A percentile compares a stretch with the other conserved stretches of the same genome.
These are phyloP conservation scores for Gibbula magus DNA, from an alignment of 2,888 invertebrate species.

Conservation along the genomic window DNA sequence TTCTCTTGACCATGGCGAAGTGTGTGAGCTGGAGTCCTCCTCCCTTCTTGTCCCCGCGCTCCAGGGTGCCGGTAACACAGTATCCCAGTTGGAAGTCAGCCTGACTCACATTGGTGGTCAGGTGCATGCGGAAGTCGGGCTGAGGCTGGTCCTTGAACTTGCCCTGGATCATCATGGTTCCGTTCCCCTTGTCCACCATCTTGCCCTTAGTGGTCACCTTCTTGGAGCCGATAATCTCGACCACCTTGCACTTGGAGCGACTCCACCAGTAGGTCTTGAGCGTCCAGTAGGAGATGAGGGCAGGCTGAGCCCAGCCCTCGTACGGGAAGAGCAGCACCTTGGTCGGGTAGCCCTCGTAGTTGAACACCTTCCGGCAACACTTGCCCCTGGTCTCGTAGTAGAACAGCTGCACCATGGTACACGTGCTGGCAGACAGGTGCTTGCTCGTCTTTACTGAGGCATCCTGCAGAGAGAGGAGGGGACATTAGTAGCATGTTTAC, in stretches of 20 bases:
- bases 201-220: conserved; percentile 86
- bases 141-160: conserved; percentile 80
- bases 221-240: conserved; percentile 87
- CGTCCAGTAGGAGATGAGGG: conserved; percentile 90
- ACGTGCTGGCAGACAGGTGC: not conserved
- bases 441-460: not conserved
- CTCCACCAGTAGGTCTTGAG: conserved; percentile 92
- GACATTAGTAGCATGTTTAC: not conserved
- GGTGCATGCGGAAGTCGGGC: conserved; percentile 78
- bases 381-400: conserved; percentile 88
- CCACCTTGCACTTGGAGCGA: conserved; percentile 87
- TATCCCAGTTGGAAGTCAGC: conserved; percentile 93
- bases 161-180: conserved; percentile 87
- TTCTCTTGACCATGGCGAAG: conserved; percentile 89
- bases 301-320: conserved; percentile 91
- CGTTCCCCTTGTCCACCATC: conserved; percentile 86
- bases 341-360: conserved; percentile 88
- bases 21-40: conserved; percentile 90
- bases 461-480: not conserved
- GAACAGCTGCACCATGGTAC: conserved; percentile 81
- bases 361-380: conserved; percentile 87
- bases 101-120: conserved; percentile 89
- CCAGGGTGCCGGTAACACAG: conserved; percentile 90
- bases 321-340: conserved; percentile 90
- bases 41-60: conserved; percentile 84